These are phyloP conservation scores for Lamprotornis superbus DNA, from an alignment of 2,113 vertebrate species.

Conservation along the genomic window DNA sequence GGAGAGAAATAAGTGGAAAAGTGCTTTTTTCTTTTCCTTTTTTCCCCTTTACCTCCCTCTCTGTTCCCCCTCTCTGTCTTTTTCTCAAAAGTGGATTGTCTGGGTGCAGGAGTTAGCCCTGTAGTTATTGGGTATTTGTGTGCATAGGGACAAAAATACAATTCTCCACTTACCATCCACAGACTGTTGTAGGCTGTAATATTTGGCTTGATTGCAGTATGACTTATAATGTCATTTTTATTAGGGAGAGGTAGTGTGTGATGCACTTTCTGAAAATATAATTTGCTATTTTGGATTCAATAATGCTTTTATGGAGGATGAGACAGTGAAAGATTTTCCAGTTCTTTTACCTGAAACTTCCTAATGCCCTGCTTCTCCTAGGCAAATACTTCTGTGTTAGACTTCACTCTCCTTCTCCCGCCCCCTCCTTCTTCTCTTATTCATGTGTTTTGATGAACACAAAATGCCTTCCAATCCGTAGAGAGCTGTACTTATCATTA, in stretches of 20 bases:
- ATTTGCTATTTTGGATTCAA: background rate
- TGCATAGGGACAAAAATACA: background rate
- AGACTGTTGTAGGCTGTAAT: constrained; percentile 10
- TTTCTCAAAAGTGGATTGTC: background rate
- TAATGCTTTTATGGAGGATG: background rate
- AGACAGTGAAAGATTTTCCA: background rate
- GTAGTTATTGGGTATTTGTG: background rate
- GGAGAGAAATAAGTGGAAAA: constrained; percentile 29
- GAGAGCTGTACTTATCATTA: constrained; percentile 13
- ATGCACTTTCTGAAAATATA: constrained; percentile 6
- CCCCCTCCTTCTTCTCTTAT: constrained; percentile 23
- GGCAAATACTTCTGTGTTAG: background rate
- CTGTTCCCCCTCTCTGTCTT: too few relatives aligned
- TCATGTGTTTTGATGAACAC: constrained; percentile 40
- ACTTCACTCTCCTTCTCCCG: background rate
- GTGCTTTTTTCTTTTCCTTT: background rate
- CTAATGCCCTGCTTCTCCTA: background rate
- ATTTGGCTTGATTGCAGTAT: constrained; percentile 10
- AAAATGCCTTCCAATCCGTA: background rate
- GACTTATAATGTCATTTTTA: constrained; percentile 34
- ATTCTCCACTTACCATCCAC: background rate
- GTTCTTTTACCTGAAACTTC: constrained; percentile 15
- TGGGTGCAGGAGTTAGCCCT: background rate
- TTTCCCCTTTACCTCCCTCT: background rate
- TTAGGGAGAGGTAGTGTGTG: background rate